phyloP scores from a whole-genome alignment of 2,888 invertebrate genomes.

The Tricholauxania praeusta region DNA sequence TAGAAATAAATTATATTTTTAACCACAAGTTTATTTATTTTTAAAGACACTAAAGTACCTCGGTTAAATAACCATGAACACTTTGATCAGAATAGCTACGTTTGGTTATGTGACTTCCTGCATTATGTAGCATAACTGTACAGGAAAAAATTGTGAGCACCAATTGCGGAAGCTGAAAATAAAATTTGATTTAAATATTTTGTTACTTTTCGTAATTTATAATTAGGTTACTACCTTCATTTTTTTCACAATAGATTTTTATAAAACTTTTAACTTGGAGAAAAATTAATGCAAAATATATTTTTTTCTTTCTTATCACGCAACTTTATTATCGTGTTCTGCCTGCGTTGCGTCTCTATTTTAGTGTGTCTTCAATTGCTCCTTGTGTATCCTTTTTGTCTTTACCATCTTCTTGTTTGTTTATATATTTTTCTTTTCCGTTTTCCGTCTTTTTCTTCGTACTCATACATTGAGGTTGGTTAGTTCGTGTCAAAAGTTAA shows the following conservation, averaged over 20 bases:
- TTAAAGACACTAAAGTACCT: constrained; percentile 71
- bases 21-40: background rate
- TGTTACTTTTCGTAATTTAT: no score
- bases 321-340: background rate
- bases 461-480: constrained; percentile 17
- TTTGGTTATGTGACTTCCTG: constrained; percentile 69
- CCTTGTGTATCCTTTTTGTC: background rate
- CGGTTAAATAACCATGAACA: constrained; percentile 84
- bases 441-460: background rate
- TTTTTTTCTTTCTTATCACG: background rate
- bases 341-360: background rate
- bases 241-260: background rate
- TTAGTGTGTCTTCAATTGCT: background rate
- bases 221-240: no score
- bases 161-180: constrained; percentile 41
- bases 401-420: background rate
- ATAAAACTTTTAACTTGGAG: no score
- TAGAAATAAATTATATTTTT: constrained; percentile 45
- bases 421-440: background rate
- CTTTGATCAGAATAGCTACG: constrained; percentile 85
- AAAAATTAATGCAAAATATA: no score
- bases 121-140: constrained; percentile 36
- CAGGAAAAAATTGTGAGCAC: constrained; percentile 49
- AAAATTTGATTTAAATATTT: background rate
- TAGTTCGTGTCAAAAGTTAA: constrained; percentile 25